Base-by-base conservation (phyloP, 2,888 invertebrate species). In the Heliconius charithonia region DNA sequence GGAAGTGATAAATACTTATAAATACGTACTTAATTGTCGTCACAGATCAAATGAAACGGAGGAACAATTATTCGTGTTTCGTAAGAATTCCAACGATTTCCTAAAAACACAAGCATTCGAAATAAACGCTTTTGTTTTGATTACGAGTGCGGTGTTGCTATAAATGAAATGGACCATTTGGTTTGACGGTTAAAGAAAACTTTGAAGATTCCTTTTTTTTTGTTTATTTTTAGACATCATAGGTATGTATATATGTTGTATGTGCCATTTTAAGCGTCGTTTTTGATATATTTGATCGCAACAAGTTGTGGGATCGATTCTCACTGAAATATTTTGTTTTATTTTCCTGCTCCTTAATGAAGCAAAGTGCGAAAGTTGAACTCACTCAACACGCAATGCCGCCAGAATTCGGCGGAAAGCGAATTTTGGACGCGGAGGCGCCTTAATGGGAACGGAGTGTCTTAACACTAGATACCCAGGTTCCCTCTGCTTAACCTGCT, bases 61-160 rank as follows among this genome's bases (percentile, higher is more conserved):
- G 32, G 6, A 51, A 59, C 59, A 22, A 72, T 72, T 63, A 41
- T 69, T 69, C 69, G 22, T 45, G 6, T 16, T n/a, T 59, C 59
- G 59, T n/a, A 69, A 41, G 66, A 41, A 73, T 67, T 51, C 56
- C 19, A 41, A 62, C 73, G 73, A 77, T 77, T 77, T 25, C 67
- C 56, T 71, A 75, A 79, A 71, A 76, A 75, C 71, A 79, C 37
- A 74, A 51, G 65, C 65, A 71, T 62, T 45, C 62, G 71, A 56
- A 56, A 75, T 79, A 66, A 72, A n/a, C 71, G 37, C 56, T 37
- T n/a, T 76, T 79, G 79, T 79, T 79, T 71, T 75, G 79, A 79
- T 79, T 75, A 72, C 75, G 37, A 29, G 63, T 78, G 78, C 75
- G 71, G 75, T 74, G 63, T 65, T 65, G 62, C 45, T 45, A 22